A percentile compares a stretch with the other conserved stretches of the same genome.
These are phyloP conservation scores for Gasterosteus aculeatus DNA, from an alignment of 2,113 vertebrate genomes.

Conservation along the genomic window DNA sequence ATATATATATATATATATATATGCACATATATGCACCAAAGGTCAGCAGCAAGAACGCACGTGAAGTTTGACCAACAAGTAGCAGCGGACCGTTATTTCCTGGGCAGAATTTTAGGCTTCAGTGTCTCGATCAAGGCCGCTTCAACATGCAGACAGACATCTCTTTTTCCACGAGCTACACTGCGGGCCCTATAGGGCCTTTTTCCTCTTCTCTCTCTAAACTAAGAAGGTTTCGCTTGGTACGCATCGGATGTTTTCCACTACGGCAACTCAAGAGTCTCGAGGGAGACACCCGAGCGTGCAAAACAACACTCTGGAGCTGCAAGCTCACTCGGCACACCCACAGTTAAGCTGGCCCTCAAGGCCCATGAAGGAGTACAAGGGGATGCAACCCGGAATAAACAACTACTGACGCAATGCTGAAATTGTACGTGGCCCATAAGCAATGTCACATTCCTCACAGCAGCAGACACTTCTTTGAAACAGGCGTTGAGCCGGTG, in stretches of 20 bases:
- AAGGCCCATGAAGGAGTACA: constrained; percentile 54
- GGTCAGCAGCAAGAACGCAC: background rate
- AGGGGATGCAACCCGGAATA: constrained; percentile 58
- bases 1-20: too few relatives aligned
- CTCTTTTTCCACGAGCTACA: constrained; percentile 9
- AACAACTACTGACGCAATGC: constrained; percentile 58
- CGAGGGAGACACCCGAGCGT: constrained; percentile 60
- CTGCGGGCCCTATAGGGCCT: background rate
- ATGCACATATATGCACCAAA: background rate
- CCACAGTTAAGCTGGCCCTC: constrained; percentile 60
- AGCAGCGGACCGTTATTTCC: background rate
- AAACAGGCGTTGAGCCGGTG: constrained; percentile 19
- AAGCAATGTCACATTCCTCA: constrained; percentile 39
- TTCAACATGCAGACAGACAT: background rate
- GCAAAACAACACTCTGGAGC: constrained; percentile 76
- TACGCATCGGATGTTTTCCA: constrained; percentile 73
- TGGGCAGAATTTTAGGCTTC: background rate
- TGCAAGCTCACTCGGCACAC: constrained; percentile 47
- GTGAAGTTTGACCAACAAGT: background rate
- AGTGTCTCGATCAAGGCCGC: background rate
- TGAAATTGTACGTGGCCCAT: constrained; percentile 50
- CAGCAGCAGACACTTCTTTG: constrained; percentile 33
- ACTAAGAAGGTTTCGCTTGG: constrained; percentile 35
- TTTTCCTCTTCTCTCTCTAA: constrained; percentile 18
- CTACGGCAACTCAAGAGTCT: constrained; percentile 58